Evolutionary conservation across 2,113 vertebrate species (phyloP), one percentile per base, ranked within the genome.

Genomic region (Bos javanicus): DNA sequence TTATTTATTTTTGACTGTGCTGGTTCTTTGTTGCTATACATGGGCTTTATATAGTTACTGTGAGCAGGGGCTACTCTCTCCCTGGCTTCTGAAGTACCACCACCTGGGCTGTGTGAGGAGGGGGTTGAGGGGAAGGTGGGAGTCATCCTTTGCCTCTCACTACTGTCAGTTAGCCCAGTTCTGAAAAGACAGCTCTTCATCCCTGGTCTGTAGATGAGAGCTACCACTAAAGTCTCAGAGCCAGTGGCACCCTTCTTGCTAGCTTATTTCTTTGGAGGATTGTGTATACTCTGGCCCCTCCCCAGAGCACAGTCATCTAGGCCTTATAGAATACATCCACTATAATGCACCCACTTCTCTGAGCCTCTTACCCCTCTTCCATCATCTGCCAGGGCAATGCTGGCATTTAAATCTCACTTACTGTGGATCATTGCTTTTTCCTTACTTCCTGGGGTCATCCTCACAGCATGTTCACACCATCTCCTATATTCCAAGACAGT

Each of bases 91-190:
- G 30, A 71, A 48, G 50, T 17, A 28, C 95, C 84, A 43, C 30
- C 82, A 30, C 39, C 30, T 88, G 90, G 52, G 14, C 30, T 91
- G 36, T 57, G 1, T 17, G 12, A 13, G 30, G 17, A 3, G 17
- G 23, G 36, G 4, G 3, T 1, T 16, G 26, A 8, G 23, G 85
- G 11, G 3, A 46, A 57, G 14, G 13, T 0, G 5, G 7, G 19
- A n/a, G 26, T 7, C 54, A 13, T 26, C 7, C 28, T 84, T 2
- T n/a, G 4, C 10, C 56, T 78, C 78, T 82, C 36, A 23, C 14
- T 95, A 62, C 39, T 59, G 21, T 78, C 36, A 25, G 7, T n/a
- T 28, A 91, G 71, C 9, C 10, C 10, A 43, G 36, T 15, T 39
- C 43, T 60, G 13, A 46, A 87, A 80, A 91, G 54, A 57, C 76